Base-by-base conservation (phyloP, 2,888 invertebrate species). In the Phrixothrix hirtus region DNA sequence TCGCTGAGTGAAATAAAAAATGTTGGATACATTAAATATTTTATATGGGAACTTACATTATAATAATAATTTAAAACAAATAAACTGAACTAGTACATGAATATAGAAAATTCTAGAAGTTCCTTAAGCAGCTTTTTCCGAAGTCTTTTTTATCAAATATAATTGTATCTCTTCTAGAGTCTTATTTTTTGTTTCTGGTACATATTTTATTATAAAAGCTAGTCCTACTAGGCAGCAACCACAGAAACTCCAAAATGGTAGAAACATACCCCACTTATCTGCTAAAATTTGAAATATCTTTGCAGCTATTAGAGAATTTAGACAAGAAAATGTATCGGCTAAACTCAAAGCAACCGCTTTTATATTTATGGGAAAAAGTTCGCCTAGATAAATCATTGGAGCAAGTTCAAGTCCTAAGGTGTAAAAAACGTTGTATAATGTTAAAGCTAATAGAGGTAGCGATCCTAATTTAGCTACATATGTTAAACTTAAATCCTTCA, bases 121-220 rank as follows among this genome's bases (percentile, higher is more conserved):
- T n/a, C n/a, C n/a, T n/a, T 21, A 21, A 21, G 21, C 21, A 21
- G 3, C 21, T n/a, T 14, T 15, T 2, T 4, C 10, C 1, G 36
- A 11, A 2, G 52, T 46, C n/a, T 41, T 41, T 14, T 14, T 34
- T 14, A 55, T 50, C 15, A 60, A 38, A 27, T 58, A 35, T 13
- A 83, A 80, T 65, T 87, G 86, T 63, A 87, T 87, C 64, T 83
- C 80, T 41, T 84, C 79, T 65, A 87, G 79, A 2, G 85, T 84
- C 66, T 85, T 86, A 46, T 85, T 85, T 69, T 84, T 86, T 2
- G 87, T 87, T 72, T 87, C 87, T 0, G 86, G 85, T 15, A 87
- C 79, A 58, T 80, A 74, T 17, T 79, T 73, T 26, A 79, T 61
- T 65, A 86, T 82, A 68, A 83, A 85, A 50, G 81, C 71, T 38